Percentiles rank a stretch among this genome's conserved stretches.
phyloP scores from a whole-genome alignment of 2,113 vertebrate species.

The Hypomesus transpacificus region DNA sequence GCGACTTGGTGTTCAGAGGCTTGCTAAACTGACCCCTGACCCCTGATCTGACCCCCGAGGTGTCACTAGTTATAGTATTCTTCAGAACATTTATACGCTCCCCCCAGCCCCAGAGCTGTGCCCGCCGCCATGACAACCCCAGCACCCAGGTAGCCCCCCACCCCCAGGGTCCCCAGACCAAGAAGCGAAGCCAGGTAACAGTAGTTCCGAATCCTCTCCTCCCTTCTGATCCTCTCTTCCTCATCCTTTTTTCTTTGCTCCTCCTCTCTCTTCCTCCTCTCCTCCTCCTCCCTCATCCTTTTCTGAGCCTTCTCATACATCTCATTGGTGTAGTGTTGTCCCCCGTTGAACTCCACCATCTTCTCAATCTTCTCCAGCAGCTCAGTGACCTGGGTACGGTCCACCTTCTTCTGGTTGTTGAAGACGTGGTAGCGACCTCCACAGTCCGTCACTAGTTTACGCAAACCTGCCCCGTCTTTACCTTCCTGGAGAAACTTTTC shows the following conservation, averaged over 20 bases:
- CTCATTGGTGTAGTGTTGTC: slow-evolving; percentile 62
- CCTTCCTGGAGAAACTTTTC: slow-evolving; percentile 42
- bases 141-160: not conserved
- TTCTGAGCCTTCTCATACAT: slow-evolving; percentile 61
- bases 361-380: slow-evolving; percentile 61
- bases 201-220: not conserved
- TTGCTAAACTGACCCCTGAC: too few species aligned
- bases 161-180: not conserved
- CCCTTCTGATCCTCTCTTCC: not conserved
- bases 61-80: too few species aligned
- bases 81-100: too few species aligned
- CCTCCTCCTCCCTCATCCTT: too few species aligned
- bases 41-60: too few species aligned
- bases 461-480: too few species aligned
- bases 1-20: too few species aligned
- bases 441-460: slow-evolving; percentile 54
- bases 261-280: not conserved
- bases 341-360: slow-evolving; percentile 59
- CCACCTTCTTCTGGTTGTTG: slow-evolving; percentile 59
- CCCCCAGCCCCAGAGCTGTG: not conserved
- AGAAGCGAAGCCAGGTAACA: not conserved
- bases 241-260: not conserved
- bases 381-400: slow-evolving; percentile 51
- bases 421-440: slow-evolving; percentile 65
- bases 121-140: not conserved